phyloP scores from a whole-genome alignment of 2,797 vertebrate genomes.

The Coccyzus lansbergi region DNA sequence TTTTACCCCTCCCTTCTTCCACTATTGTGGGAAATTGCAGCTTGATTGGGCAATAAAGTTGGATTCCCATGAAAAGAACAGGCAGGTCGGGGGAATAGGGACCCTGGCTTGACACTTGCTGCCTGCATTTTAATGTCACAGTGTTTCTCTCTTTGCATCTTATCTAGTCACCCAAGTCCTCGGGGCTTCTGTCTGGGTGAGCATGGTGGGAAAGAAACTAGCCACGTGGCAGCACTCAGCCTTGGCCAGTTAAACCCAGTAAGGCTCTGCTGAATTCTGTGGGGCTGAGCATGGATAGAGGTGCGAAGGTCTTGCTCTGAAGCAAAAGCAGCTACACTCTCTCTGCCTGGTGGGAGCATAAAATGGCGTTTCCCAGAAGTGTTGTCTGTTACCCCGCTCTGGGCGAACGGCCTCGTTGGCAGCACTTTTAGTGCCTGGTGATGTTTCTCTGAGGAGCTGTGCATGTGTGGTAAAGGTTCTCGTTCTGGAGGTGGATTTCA shows the following conservation, averaged over 20 bases:
- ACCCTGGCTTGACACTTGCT: neutral
- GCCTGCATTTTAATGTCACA: neutral
- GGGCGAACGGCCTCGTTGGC: neutral
- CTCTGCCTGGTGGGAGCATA: neutral
- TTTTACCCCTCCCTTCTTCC: neutral
- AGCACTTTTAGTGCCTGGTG: neutral
- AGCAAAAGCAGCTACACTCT: neutral
- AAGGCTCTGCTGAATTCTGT: neutral
- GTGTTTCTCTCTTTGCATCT: neutral
- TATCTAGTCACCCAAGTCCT: neutral
- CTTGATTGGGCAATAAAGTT: neutral
- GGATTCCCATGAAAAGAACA: neutral
- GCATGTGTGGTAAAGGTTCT: neutral
- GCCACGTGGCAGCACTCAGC: neutral
- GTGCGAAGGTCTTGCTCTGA: neutral
- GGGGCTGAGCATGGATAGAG: neutral
- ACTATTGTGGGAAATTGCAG: neutral
- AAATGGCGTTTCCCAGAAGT: neutral
- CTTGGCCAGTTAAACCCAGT: neutral
- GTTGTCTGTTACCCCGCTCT: neutral
- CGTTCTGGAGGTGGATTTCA: neutral
- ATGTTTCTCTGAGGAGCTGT: neutral
- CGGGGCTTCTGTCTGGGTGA: neutral
- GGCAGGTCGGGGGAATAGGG: neutral
- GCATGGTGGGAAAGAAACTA: neutral